Evolutionary conservation across 2,113 vertebrate genomes (phyloP).

Genomic region (Microtus ochrogaster): DNA sequence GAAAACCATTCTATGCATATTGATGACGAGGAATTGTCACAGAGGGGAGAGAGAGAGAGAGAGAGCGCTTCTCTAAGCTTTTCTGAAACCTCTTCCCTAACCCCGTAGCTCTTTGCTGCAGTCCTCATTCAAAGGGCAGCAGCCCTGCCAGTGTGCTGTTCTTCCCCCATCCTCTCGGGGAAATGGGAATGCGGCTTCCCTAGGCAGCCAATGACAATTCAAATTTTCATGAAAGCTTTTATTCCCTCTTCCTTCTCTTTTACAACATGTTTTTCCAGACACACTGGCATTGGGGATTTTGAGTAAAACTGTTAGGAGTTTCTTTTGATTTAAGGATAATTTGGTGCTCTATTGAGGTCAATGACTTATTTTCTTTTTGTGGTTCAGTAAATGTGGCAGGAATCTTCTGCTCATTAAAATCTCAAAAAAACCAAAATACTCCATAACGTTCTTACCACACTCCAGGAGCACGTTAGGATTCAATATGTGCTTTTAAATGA

Average conservation of each 20-base stretch:
- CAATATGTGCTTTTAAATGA: slow-evolving; percentile 17
- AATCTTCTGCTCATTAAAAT: neutral
- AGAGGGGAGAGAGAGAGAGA: neutral
- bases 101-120: neutral
- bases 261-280: too few relatives aligned
- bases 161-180: neutral
- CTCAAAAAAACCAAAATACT: slow-evolving; percentile 31
- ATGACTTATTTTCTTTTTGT: too few relatives aligned
- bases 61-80: neutral
- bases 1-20: neutral
- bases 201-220: neutral
- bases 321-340: too few relatives aligned
- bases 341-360: too few relatives aligned
- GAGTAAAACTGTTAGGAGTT: too few relatives aligned
- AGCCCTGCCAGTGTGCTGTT: accelerated
- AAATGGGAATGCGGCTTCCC: neutral
- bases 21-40: neutral
- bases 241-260: too few relatives aligned
- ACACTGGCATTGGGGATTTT: too few relatives aligned
- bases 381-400: too few relatives aligned
- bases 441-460: neutral
- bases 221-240: too few relatives aligned
- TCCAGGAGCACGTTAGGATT: neutral
- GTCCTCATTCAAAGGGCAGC: neutral
- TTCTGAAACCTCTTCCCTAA: slow-evolving; percentile 4